Evolutionary conservation across 2,888 invertebrate species (phyloP).

Genomic region (Crepidodera aurea): DNA sequence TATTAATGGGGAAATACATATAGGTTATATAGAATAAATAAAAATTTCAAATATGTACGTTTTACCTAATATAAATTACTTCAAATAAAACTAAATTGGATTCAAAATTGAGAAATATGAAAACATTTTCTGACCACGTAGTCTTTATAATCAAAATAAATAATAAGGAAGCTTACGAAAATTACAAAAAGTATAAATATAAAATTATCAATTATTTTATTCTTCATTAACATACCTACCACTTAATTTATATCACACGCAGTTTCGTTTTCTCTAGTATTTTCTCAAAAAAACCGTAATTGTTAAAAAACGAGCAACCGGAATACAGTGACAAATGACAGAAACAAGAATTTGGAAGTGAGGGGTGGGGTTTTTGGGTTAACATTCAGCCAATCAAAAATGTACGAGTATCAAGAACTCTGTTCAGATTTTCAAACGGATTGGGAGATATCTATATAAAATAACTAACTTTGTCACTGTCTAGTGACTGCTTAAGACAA

Average conservation of each 20-base stretch:
- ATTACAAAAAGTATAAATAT: background rate
- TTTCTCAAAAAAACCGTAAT: background rate
- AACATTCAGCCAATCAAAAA: constrained; percentile 15
- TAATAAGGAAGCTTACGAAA: background rate
- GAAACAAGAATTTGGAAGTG: background rate
- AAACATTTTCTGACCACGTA: constrained; percentile 2
- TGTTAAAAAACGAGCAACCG: constrained; percentile 10
- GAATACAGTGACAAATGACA: constrained; percentile 15
- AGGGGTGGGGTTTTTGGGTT: background rate
- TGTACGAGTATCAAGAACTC: constrained; percentile 21
- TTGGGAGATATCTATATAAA: too few species aligned
- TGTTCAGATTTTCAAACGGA: too few species aligned
- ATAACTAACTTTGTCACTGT: too few species aligned
- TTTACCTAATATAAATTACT: too few species aligned
- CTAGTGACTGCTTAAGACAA: background rate
- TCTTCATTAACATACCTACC: background rate
- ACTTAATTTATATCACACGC: background rate
- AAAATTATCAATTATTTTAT: background rate
- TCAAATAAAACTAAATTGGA: too few species aligned
- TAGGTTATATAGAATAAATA: too few species aligned
- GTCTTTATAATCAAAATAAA: background rate
- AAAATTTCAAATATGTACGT: too few species aligned
- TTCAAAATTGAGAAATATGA: background rate
- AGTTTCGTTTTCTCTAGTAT: background rate
- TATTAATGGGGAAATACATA: too few species aligned